Conservation (phyloP, 1,140 invertebrate species). For the Euglossa dilemma region DNA sequence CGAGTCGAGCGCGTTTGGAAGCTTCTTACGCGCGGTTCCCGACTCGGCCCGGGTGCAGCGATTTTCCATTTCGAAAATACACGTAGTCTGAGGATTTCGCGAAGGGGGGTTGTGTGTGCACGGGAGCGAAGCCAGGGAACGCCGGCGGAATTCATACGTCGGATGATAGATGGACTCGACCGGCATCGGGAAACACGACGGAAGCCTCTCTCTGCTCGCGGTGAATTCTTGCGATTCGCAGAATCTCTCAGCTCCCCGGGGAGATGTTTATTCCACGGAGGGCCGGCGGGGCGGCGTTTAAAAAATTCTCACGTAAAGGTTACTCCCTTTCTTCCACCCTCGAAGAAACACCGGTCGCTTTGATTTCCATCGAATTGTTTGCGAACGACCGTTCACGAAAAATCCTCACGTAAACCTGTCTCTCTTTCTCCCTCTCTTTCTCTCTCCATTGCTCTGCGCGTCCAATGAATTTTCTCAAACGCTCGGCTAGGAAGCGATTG, state of each 20-base stretch:
- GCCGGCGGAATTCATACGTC: neutral
- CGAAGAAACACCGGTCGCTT: neutral
- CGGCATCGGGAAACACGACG: neutral
- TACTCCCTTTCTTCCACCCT: neutral
- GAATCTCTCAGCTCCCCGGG: neutral
- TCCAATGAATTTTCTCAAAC: neutral
- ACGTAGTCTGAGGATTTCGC: neutral
- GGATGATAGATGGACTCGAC: neutral
- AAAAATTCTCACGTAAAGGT: constrained; percentile 37
- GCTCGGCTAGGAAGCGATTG: neutral
- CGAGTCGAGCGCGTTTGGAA: no score
- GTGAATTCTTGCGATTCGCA: neutral
- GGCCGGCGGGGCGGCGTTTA: no score
- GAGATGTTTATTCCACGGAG: constrained; percentile 16
- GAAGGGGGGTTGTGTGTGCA: neutral
- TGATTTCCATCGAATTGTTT: constrained; percentile 47
- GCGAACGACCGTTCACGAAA: constrained; percentile 31
- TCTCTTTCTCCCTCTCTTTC: neutral
- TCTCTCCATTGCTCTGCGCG: neutral
- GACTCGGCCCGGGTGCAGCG: neutral
- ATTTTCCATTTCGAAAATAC: constrained; percentile 23
- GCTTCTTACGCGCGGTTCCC: neutral
- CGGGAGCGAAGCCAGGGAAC: neutral
- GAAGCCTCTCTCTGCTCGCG: neutral
- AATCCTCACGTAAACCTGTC: constrained; percentile 24